These are phyloP conservation scores for Morinoia aosen DNA, from an alignment of 2,888 invertebrate species.

Conservation along the genomic window DNA sequence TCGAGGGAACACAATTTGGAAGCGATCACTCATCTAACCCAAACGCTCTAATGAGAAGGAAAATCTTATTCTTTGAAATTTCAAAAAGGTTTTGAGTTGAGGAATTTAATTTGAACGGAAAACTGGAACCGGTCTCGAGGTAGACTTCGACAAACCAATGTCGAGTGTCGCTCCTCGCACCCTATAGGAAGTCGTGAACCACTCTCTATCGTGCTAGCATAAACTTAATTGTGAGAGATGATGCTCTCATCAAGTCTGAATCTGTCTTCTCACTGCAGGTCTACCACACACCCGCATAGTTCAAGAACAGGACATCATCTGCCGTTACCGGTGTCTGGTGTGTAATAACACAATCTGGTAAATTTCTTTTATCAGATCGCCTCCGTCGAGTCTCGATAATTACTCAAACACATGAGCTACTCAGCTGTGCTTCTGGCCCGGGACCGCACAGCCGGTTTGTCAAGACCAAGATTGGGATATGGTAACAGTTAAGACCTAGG, in stretches of 20 bases:
- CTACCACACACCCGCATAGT: not conserved
- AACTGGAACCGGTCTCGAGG: not conserved
- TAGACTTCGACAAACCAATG: not conserved
- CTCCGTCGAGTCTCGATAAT: not conserved
- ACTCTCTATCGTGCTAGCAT: not conserved
- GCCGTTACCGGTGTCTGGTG: not conserved
- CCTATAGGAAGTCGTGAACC: not conserved
- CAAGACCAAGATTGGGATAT: not conserved
- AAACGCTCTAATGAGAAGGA: not conserved
- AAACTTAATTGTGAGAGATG: not conserved
- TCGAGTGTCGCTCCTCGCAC: not conserved
- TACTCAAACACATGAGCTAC: not conserved
- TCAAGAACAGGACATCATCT: not conserved
- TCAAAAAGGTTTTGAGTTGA: not conserved
- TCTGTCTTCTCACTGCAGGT: not conserved
- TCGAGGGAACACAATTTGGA: not conserved
- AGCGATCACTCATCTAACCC: not conserved
- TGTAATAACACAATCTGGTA: not conserved
- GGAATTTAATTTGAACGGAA: not conserved
- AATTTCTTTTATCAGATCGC: no score
- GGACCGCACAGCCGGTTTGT: not conserved
- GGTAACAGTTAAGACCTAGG: not conserved
- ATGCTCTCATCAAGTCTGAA: not conserved
- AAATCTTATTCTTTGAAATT: not conserved
- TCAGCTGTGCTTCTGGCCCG: not conserved